Evolutionary conservation across 2,113 vertebrate genomes (phyloP).

Genomic region (Actenoides lindsayi): DNA sequence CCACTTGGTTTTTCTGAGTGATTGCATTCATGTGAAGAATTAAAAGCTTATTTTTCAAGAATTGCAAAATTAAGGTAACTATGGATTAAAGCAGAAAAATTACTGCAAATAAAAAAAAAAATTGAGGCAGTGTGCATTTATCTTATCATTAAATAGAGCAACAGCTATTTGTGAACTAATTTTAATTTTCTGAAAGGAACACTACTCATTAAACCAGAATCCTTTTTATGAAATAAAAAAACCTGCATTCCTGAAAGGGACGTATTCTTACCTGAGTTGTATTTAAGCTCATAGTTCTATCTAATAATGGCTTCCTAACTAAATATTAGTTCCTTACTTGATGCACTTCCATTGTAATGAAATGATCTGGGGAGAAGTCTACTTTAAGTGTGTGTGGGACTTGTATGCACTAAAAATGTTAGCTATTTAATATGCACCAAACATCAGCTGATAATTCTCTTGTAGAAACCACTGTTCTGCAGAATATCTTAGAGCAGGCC

Average conservation of each 20-base stretch:
- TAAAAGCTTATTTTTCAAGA: neutral
- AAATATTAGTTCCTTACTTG: neutral
- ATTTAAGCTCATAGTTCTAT: neutral
- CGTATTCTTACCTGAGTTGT: neutral
- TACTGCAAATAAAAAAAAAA: neutral
- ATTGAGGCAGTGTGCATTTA: neutral
- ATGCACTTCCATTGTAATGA: neutral
- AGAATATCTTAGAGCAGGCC: neutral
- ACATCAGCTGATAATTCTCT: neutral
- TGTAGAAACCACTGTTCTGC: neutral
- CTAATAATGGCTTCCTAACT: neutral
- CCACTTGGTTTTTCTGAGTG: neutral
- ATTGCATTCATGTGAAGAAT: neutral
- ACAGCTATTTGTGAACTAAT: neutral
- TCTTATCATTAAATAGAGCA: neutral
- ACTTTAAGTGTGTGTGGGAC: neutral
- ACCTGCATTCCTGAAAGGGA: neutral
- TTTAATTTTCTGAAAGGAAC: conserved; percentile 8
- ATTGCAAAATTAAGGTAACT: neutral
- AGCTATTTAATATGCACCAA: neutral
- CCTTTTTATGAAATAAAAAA: neutral
- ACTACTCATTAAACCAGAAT: neutral
- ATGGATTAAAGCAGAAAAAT: conserved; percentile 7
- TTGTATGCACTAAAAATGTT: neutral
- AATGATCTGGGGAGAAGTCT: neutral